Percentiles rank a stretch among this genome's conserved stretches.
These are phyloP conservation scores for Paralichthys olivaceus DNA, from an alignment of 2,113 vertebrate species.

Conservation along the genomic window DNA sequence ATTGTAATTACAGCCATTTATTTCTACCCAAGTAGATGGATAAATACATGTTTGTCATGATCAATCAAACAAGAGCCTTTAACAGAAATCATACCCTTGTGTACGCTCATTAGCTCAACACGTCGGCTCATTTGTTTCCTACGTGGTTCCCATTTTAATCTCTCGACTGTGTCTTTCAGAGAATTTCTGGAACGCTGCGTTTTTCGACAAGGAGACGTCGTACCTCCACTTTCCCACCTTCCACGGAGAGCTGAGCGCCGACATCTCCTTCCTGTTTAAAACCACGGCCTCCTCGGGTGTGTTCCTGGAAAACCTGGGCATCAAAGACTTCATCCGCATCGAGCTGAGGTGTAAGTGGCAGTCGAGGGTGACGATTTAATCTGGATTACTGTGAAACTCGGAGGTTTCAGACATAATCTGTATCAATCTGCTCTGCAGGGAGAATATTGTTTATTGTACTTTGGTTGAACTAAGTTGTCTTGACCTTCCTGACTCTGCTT, in stretches of 20 bases:
- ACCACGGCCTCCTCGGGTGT: slow-evolving; percentile 91
- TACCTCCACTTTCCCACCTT: slow-evolving; percentile 97
- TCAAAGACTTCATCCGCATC: slow-evolving; percentile 94
- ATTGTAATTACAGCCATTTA: slow-evolving; percentile 7
- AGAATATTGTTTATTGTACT: neutral
- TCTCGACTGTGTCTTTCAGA: slow-evolving; percentile 72
- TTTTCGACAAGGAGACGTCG: slow-evolving; percentile 91
- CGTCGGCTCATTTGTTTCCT: neutral
- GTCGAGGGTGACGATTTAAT: neutral
- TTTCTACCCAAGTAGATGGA: neutral
- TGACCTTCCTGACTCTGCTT: too few relatives aligned
- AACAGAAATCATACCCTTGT: slow-evolving; percentile 11
- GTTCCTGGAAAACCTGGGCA: slow-evolving; percentile 95
- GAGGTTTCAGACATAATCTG: slow-evolving; percentile 38
- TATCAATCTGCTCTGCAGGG: neutral
- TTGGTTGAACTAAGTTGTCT: neutral
- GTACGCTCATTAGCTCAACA: neutral
- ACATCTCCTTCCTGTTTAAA: slow-evolving; percentile 96
- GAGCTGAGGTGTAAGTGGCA: slow-evolving; percentile 81
- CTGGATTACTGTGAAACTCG: slow-evolving; percentile 6
- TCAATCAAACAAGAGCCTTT: slow-evolving; percentile 2
- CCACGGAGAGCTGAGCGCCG: slow-evolving; percentile 92
- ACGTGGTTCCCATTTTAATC: neutral
- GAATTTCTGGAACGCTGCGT: slow-evolving; percentile 94
- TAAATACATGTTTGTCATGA: slow-evolving; percentile 25